These are phyloP conservation scores for Kryphioiulus occultus DNA, from an alignment of 2,888 invertebrate genomes.

Conservation along the genomic window DNA sequence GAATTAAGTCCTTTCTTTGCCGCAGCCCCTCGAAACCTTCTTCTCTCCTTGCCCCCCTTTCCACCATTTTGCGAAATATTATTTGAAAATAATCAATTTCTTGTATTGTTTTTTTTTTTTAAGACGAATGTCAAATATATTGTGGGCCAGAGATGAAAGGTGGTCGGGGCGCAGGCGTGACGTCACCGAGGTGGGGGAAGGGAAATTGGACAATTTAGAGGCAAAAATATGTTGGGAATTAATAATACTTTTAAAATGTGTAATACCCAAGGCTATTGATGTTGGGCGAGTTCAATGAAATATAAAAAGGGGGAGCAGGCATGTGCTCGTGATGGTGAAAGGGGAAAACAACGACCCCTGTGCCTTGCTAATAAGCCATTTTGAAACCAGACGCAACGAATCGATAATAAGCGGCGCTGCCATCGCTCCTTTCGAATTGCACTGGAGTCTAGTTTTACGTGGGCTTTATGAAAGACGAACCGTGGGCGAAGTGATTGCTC, in stretches of 20 bases:
- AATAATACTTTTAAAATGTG: constrained; percentile 39
- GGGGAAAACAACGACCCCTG: constrained; percentile 5
- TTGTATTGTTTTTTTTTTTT: background rate
- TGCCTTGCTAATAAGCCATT: constrained; percentile 5
- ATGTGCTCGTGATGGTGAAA: background rate
- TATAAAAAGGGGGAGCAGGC: background rate
- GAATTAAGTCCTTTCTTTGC: background rate
- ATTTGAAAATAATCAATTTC: background rate
- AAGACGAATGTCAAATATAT: background rate
- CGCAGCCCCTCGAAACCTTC: background rate
- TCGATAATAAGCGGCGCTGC: background rate
- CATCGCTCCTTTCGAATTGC: background rate
- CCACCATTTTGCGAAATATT: background rate
- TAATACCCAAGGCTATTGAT: constrained; percentile 47
- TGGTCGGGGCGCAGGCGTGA: background rate
- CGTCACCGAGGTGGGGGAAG: background rate
- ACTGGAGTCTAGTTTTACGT: background rate
- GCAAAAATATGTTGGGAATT: background rate
- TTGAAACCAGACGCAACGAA: constrained; percentile 3
- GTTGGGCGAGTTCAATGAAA: constrained; percentile 41
- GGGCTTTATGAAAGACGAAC: background rate
- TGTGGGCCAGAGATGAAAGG: background rate
- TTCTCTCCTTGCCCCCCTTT: background rate
- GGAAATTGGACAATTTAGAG: background rate
- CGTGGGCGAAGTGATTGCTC: background rate